Conservation (phyloP, 1,140 invertebrate species). For the Battus philenor region DNA sequence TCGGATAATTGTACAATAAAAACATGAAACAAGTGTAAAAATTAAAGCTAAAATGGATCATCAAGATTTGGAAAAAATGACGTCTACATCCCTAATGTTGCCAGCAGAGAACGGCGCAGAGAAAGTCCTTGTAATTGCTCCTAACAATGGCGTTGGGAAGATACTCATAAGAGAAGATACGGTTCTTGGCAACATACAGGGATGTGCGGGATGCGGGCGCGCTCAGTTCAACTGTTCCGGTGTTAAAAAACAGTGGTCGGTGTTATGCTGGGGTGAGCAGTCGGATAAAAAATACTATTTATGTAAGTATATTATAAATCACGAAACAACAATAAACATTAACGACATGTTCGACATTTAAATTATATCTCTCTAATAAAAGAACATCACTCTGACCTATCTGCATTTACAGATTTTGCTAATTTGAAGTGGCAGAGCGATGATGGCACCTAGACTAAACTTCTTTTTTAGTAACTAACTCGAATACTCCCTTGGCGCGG, state of each 20-base stretch:
- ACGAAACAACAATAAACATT: too few relatives aligned
- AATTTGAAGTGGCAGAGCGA: too few relatives aligned
- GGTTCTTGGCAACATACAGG: constrained; percentile 42
- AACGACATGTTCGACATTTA: too few relatives aligned
- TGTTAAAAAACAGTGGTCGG: constrained; percentile 57
- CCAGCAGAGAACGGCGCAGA: constrained; percentile 35
- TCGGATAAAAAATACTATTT: constrained; percentile 61
- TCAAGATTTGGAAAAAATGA: constrained; percentile 35
- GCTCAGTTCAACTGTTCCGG: constrained; percentile 52
- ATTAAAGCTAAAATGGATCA: constrained; percentile 41
- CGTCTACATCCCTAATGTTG: constrained; percentile 40
- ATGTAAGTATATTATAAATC: constrained; percentile 53
- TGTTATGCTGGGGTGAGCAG: constrained; percentile 57
- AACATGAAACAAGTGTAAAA: constrained; percentile 7
- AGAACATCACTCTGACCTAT: too few relatives aligned
- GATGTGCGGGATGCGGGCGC: constrained; percentile 54
- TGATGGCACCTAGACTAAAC: too few relatives aligned
- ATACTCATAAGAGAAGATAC: constrained; percentile 62
- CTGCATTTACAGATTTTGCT: too few relatives aligned
- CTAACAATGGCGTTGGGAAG: constrained; percentile 36
- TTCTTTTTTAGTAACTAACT: too few relatives aligned
- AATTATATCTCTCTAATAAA: too few relatives aligned
- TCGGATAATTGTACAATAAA: not conserved
- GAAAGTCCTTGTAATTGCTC: constrained; percentile 36
- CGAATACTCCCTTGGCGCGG: too few relatives aligned